Conservation (phyloP, 2,113 vertebrate species). For the Rhizomys pruinosus region DNA sequence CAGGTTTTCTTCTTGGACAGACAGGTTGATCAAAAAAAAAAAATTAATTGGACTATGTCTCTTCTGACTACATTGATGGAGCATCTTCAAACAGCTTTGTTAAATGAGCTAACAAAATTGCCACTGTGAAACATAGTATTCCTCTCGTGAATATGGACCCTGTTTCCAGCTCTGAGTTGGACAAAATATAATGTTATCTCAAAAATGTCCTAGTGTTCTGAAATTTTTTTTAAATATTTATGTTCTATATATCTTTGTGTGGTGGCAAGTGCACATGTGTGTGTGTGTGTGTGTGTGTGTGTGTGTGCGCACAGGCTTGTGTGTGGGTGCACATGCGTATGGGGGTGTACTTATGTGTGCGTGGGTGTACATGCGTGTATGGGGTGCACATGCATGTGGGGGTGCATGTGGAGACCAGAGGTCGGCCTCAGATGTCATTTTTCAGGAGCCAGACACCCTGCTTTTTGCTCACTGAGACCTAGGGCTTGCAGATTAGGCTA, state of each 20-base stretch:
- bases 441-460: neutral
- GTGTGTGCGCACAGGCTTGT: neutral
- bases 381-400: neutral
- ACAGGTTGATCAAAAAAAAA: neutral
- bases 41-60: neutral
- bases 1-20: neutral
- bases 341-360: neutral
- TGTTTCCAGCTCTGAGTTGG: neutral
- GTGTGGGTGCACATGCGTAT: neutral
- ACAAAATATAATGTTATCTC: conserved; percentile 3
- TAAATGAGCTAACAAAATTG: conserved; percentile 15
- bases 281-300: neutral
- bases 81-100: conserved; percentile 43
- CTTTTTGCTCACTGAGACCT: neutral
- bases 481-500: neutral
- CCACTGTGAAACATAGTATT: neutral
- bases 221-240: neutral
- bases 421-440: neutral
- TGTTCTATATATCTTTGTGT: neutral
- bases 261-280: neutral
- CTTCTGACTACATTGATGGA: neutral
- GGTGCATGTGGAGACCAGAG: neutral
- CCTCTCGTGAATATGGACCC: conserved; percentile 11
- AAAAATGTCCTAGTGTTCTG: neutral
- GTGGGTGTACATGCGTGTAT: neutral